Evolutionary conservation across 2,888 invertebrate genomes (phyloP).

Genomic region (Cheilosia vernalis): DNA sequence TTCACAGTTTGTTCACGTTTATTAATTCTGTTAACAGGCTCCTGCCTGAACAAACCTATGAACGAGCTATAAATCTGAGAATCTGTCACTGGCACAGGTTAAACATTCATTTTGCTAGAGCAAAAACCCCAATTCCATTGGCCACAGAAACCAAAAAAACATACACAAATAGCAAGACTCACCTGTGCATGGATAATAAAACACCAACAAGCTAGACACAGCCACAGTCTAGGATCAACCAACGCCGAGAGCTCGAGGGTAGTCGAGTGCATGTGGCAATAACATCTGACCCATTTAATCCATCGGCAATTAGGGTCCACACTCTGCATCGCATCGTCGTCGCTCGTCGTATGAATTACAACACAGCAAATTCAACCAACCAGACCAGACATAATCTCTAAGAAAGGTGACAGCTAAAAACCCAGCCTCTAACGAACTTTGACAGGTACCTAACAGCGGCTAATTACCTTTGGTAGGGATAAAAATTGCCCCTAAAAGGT

Average conservation of each 20-base stretch:
- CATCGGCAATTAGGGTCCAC: slow-evolving; percentile 47
- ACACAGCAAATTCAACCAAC: slow-evolving; percentile 10
- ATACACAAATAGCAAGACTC: slow-evolving; percentile 17
- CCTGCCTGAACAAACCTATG: slow-evolving; percentile 49
- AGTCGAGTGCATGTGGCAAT: slow-evolving; percentile 54
- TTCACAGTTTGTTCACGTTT: slow-evolving; percentile 9
- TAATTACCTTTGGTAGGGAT: slow-evolving; percentile 58
- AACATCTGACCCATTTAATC: slow-evolving; percentile 71
- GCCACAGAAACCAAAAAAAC: slow-evolving; percentile 3
- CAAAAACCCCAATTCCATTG: slow-evolving; percentile 1
- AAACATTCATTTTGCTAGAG: slow-evolving; percentile 34
- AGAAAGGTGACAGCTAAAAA: slow-evolving; percentile 49
- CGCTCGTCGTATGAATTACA: slow-evolving; percentile 44
- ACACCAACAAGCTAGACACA: slow-evolving; percentile 27
- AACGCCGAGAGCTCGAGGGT: slow-evolving; percentile 15
- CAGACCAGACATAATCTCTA: slow-evolving; percentile 27
- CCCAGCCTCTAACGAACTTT: slow-evolving; percentile 39
- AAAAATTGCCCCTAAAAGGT: slow-evolving; percentile 52
- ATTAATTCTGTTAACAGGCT: slow-evolving; percentile 51
- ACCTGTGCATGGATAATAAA: slow-evolving; percentile 65
- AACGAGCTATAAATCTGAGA: slow-evolving; percentile 63
- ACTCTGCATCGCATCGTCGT: slow-evolving; percentile 26
- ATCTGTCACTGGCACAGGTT: slow-evolving; percentile 57
- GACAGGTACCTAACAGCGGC: slow-evolving; percentile 46
- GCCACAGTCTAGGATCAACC: slow-evolving; percentile 3